These are phyloP conservation scores for Drepana arcuata DNA, from an alignment of 1,140 invertebrate species.

Conservation along the genomic window DNA sequence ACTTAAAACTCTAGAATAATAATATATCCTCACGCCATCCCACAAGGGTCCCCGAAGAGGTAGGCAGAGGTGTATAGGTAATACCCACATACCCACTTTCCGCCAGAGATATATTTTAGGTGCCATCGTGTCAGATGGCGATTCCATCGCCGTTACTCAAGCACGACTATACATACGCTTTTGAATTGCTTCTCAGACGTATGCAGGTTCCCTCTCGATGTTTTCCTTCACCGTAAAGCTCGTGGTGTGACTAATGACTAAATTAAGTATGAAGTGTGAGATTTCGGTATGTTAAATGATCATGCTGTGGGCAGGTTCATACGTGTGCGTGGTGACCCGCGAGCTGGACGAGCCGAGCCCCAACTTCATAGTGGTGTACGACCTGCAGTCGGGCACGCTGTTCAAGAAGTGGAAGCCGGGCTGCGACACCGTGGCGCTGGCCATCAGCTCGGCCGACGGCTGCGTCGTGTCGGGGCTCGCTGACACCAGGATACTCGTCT, in stretches of 20 bases:
- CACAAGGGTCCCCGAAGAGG: too few species aligned
- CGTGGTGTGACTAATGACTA: too few species aligned
- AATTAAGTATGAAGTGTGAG: not conserved
- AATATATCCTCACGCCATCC: too few species aligned
- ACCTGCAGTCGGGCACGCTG: conserved; percentile 91
- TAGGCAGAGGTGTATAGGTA: too few species aligned
- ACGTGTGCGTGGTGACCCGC: conserved; percentile 79
- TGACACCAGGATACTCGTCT: conserved; percentile 86
- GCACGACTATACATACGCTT: too few species aligned
- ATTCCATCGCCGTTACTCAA: too few species aligned
- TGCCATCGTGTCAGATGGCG: too few species aligned
- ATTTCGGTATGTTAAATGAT: not conserved
- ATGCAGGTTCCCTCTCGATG: too few species aligned
- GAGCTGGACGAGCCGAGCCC: conserved; percentile 87
- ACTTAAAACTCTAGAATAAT: not conserved
- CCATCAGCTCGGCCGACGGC: conserved; percentile 84
- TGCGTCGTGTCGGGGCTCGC: conserved; percentile 88
- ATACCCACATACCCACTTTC: too few species aligned
- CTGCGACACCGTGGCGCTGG: conserved; percentile 83
- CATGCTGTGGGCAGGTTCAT: conserved; percentile 67
- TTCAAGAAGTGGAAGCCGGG: conserved; percentile 93
- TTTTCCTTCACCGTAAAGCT: too few species aligned
- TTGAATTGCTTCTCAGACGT: too few species aligned
- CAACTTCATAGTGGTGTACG: conserved; percentile 93
- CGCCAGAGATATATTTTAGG: too few species aligned